Evolutionary conservation across 2,888 invertebrate genomes (phyloP), one percentile per base, ranked within the genome.

Genomic region (Dryadula phaetusa): DNA sequence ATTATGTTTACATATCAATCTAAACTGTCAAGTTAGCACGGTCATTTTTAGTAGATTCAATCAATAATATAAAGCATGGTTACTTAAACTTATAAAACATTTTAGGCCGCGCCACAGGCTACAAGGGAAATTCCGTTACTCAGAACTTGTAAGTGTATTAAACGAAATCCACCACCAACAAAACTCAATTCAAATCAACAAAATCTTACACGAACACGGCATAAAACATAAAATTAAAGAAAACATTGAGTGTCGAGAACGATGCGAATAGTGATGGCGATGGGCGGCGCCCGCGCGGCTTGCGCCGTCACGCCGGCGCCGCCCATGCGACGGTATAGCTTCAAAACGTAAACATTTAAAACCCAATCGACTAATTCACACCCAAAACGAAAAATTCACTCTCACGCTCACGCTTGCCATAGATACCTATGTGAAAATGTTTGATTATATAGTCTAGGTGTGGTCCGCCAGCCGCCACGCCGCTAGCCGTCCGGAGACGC

Each of bases 341-440:
- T 89, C 83, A 89, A 92, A 92, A 92, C 86, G 90, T 88, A 92
- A 92, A 92, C 92, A 92, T 91, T 88, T 89, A 92, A 90, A 91
- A 92, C 92, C 92, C 92, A 92, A 92, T 92, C 90, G 92, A 90
- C 92, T 92, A 92, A 91, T 88, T 92, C 92, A 92, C 92, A 91
- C 92, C 91, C 92, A 90, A 92, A 92, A 92, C 90, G 90, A 90
- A 92, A 91, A 92, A 90, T 92, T 87, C 93, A 93, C 93, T 92
- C 93, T 91, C 93, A 93, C 93, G 91, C 93, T 91, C 92, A 93
- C 93, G 86, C 93, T 93, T 91, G 91, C 90, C 88, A 92, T 92
- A 93, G 93, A 92, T 92, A 93, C 92, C 92, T 92, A 93, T 92
- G 92, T 90, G 90, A 90, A 91, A 92, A 90, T 88, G 88, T 91